Evolutionary conservation across 2,888 invertebrate genomes (phyloP).

Genomic region (Mechanitis mazaeus): DNA sequence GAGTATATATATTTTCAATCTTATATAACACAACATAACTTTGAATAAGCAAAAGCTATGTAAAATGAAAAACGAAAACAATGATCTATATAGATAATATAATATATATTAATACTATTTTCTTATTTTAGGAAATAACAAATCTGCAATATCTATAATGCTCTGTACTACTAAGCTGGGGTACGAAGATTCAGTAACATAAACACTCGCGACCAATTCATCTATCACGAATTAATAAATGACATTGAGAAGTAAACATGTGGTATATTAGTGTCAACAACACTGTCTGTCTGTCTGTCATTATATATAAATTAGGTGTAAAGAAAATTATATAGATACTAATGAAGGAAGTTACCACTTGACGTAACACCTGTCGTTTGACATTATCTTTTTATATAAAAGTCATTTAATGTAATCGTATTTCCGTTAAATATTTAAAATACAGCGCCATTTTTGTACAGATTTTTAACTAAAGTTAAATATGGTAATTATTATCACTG

Average conservation of each 20-base stretch:
- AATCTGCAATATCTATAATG: no score
- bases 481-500: no score
- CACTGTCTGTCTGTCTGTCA: conserved; percentile 43
- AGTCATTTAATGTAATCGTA: not conserved
- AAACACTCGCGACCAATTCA: conserved; percentile 57
- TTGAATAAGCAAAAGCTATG: not conserved
- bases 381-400: conserved; percentile 8
- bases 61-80: no score
- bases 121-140: no score
- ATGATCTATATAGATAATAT: no score
- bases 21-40: not conserved
- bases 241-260: conserved; percentile 63
- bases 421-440: conserved; percentile 9
- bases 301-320: conserved; percentile 63
- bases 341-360: conserved; percentile 13
- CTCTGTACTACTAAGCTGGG: conserved; percentile 14
- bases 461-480: no score
- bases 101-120: no score
- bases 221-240: conserved; percentile 67
- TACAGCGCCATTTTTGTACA: conserved; percentile 2
- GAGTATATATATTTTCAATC: not conserved
- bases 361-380: conserved; percentile 20
- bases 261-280: conserved; percentile 47
- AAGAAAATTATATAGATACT: conserved; percentile 60
- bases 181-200: conserved; percentile 40